Evolutionary conservation across 2,113 vertebrate species (phyloP).

Genomic region (Clarias gariepinus): DNA sequence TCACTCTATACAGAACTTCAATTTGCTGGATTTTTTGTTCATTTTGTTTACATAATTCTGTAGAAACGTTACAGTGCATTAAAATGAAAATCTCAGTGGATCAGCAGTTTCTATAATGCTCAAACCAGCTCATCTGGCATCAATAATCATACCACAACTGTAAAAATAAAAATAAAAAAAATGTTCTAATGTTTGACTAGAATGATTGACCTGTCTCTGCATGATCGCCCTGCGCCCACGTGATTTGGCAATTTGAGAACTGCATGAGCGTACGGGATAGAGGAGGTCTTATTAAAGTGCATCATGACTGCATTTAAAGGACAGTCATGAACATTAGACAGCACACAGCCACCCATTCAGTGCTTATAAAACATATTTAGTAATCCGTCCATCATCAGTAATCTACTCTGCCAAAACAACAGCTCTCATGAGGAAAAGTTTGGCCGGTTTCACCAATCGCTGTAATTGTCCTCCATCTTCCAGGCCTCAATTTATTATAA

Average conservation of each 20-base stretch:
- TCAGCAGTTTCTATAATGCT: neutral
- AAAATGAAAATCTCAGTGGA: neutral
- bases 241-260: neutral
- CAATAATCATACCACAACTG: neutral
- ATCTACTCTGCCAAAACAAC: neutral
- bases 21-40: neutral
- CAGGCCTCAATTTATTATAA: constrained; percentile 42
- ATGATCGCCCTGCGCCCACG: neutral
- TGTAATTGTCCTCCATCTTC: constrained; percentile 1
- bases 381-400: neutral
- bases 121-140: neutral
- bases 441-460: constrained; percentile 23
- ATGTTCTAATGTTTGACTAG: neutral
- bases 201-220: neutral
- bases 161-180: no score
- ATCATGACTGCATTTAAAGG: neutral
- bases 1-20: neutral
- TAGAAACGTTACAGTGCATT: neutral
- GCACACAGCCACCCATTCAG: neutral
- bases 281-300: neutral
- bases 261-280: neutral
- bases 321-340: neutral
- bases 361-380: neutral
- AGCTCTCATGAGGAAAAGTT: constrained; percentile 27
- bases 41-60: neutral